Evolutionary conservation across 1,140 invertebrate genomes (phyloP).

Genomic region (Trichogramma pretiosum): DNA sequence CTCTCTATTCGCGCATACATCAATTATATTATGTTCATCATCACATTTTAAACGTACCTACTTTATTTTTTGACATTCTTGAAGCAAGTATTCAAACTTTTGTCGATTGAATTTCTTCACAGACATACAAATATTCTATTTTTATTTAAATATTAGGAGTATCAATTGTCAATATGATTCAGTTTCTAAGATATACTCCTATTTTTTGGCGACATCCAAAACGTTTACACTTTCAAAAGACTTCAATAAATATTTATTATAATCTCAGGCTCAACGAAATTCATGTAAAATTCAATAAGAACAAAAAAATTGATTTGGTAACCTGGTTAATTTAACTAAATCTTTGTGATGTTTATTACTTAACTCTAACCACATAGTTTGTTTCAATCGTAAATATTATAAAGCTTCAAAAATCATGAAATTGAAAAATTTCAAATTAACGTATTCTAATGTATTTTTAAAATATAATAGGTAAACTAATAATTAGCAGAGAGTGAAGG

Average conservation of each 20-base stretch:
- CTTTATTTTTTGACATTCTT: conserved; percentile 30
- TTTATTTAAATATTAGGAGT: conserved; percentile 10
- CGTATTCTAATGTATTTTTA: neutral
- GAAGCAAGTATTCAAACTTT: conserved; percentile 34
- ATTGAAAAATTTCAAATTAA: conserved; percentile 6
- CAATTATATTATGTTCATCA: conserved; percentile 36
- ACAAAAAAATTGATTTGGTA: conserved; percentile 15
- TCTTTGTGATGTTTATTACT: conserved; percentile 12
- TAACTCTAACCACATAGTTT: conserved; percentile 5
- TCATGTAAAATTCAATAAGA: conserved; percentile 5
- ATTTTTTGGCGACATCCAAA: conserved; percentile 8
- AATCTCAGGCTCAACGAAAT: conserved; percentile 2
- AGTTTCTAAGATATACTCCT: neutral
- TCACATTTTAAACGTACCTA: conserved; percentile 2
- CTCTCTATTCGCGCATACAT: conserved; percentile 29
- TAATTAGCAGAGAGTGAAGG: neutral
- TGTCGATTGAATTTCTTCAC: conserved; percentile 15
- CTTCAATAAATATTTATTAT: conserved; percentile 1
- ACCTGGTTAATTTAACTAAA: conserved; percentile 15
- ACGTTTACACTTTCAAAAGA: conserved; percentile 1
- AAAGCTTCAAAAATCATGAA: neutral
- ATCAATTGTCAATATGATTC: conserved; percentile 1
- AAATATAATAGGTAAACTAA: neutral
- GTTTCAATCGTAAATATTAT: neutral
- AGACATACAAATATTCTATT: conserved; percentile 8